These are phyloP conservation scores for Numenius phaeopus DNA, from an alignment of 2,797 vertebrate genomes.

Conservation along the genomic window DNA sequence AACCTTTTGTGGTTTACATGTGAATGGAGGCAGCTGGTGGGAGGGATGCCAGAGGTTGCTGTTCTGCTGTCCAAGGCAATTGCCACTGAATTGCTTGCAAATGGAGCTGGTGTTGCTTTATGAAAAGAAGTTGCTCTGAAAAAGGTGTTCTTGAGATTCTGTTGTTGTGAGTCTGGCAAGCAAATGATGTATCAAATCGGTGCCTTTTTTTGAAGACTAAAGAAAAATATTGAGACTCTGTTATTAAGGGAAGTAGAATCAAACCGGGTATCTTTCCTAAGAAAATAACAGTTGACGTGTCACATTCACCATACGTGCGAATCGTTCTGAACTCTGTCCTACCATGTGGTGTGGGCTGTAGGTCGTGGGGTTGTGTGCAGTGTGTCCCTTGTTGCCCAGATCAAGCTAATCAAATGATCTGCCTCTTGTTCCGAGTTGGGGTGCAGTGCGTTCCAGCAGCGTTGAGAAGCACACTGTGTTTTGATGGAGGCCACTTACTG, in stretches of 20 bases:
- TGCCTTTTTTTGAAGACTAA: neutral
- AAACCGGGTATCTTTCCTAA: neutral
- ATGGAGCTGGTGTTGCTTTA: neutral
- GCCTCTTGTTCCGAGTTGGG: neutral
- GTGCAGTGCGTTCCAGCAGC: neutral
- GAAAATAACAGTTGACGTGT: neutral
- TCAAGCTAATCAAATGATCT: neutral
- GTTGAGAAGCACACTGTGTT: neutral
- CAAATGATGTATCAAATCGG: neutral
- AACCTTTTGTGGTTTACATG: constrained; percentile 35
- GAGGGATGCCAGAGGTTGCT: constrained; percentile 38
- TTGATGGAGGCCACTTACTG: neutral
- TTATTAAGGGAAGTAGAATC: neutral
- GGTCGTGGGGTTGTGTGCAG: neutral
- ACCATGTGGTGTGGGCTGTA: neutral
- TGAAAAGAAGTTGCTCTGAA: neutral
- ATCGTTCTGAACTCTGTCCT: neutral
- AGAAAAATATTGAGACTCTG: neutral
- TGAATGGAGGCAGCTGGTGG: constrained; percentile 49
- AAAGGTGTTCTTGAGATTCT: neutral
- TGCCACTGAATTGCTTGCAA: constrained; percentile 33
- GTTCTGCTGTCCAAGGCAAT: constrained; percentile 31
- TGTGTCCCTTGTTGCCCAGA: neutral
- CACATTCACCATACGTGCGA: accelerated
- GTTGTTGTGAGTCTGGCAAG: neutral